These are phyloP conservation scores for Oedothorax gibbosus DNA, from an alignment of 1,140 invertebrate species.

Conservation along the genomic window DNA sequence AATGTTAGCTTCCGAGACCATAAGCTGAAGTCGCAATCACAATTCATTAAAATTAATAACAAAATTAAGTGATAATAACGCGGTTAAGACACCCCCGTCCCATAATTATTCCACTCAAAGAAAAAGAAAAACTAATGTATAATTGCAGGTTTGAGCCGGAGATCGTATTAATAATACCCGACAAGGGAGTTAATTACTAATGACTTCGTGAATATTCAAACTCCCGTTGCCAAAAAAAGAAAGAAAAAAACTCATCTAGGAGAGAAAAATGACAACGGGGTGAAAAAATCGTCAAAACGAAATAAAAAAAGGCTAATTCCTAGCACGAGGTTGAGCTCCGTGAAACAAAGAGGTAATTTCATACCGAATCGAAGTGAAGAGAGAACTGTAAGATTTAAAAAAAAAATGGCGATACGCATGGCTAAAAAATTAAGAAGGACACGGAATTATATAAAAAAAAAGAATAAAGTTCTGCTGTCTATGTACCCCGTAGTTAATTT, in stretches of 20 bases:
- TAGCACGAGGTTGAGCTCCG: slow-evolving; percentile 47
- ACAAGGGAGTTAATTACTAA: slow-evolving; percentile 54
- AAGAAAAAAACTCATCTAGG: slow-evolving; percentile 11
- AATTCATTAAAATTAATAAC: slow-evolving; percentile 58
- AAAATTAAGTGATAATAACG: slow-evolving; percentile 56
- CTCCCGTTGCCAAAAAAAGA: background rate
- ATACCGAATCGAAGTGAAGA: slow-evolving; percentile 21
- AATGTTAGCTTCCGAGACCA: background rate
- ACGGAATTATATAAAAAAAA: slow-evolving; percentile 39
- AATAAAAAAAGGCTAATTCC: slow-evolving; percentile 52
- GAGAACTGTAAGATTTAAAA: slow-evolving; percentile 12
- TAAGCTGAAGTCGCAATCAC: slow-evolving; percentile 1
- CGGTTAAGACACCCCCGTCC: slow-evolving; percentile 37
- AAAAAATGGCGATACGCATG: slow-evolving; percentile 48
- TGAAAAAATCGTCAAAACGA: slow-evolving; percentile 8
- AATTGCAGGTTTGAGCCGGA: slow-evolving; percentile 32
- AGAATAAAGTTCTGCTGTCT: slow-evolving; percentile 40
- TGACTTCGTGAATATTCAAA: slow-evolving; percentile 58
- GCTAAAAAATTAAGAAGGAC: slow-evolving; percentile 58
- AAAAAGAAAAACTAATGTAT: slow-evolving; percentile 14
- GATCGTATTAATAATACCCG: slow-evolving; percentile 55
- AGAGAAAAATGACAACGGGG: slow-evolving; percentile 11
- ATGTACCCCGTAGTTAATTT: slow-evolving; percentile 58
- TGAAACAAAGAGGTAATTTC: slow-evolving; percentile 60
- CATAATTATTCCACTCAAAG: slow-evolving; percentile 46